Evolutionary conservation across 2,797 vertebrate species (phyloP), one percentile per base, ranked within the genome.

Genomic region (Melanogrammus aeglefinus): DNA sequence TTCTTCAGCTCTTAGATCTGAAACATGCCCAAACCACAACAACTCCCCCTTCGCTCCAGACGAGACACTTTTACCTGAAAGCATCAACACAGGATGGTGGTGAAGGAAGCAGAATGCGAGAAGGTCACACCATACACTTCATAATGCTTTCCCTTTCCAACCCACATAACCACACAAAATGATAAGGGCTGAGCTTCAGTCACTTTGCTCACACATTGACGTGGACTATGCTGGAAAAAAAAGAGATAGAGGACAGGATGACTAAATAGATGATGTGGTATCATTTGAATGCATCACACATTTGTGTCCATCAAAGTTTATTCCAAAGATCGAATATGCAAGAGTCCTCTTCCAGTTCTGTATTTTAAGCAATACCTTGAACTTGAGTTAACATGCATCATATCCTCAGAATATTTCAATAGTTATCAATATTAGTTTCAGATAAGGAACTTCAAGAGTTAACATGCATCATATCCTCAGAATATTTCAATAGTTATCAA

Each of bases 161-260:
- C 21, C 57, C 57, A 78, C 75, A 36, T 1, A 18, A 87, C 83
- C 84, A 24, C 7, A 21, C 4, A 6, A 33, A 36, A 2, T 36
- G 5, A 36, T 36, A 6, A 36, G 35, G 57, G 57, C 57, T 63
- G 21, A 63, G n/a, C n/a, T 57, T 21, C 1, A 51, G 57, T 63
- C 21, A 24, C 18, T n/a, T 57, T 57, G 51, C 5, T 57, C 16
- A 6, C 18, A 21, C 16, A 6, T 21, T 57, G 51, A 57, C 16
- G 18, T 57, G 12, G 44, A 57, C 47, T 51, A 51, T 39, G 38
- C 9, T 39, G 51, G 51, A 31, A n/a, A 21, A 57, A 18, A 18
- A 57, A 57, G 16, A 47, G 13, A 16, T 47, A 6, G 16, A 21
- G 18, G 51, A 57, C 51, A 57, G 18, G 51, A 57, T 18, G 51